phyloP scores from a whole-genome alignment of 2,113 vertebrate species.

The Xiphophorus maculatus region DNA sequence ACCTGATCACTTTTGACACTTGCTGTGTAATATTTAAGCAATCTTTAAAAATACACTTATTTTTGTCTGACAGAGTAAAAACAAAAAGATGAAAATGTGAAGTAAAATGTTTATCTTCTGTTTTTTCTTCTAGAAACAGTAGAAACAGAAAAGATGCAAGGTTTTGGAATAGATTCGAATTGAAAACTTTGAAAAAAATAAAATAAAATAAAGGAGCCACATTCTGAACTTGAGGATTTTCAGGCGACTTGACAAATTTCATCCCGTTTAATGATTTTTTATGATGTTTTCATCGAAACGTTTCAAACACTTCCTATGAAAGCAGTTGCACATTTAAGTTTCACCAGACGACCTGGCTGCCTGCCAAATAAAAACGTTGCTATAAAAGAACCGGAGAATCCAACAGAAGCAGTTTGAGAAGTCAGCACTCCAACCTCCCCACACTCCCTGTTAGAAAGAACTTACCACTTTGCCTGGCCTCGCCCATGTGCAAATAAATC shows the following conservation, averaged over 20 bases:
- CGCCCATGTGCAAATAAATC: slow-evolving; percentile 99
- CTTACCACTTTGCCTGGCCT: slow-evolving; percentile 99
- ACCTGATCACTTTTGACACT: no score
- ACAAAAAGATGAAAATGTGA: background rate
- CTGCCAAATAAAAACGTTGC: slow-evolving; percentile 19
- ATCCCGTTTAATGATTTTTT: no score
- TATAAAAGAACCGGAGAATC: no score
- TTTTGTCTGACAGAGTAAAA: background rate
- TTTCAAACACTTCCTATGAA: slow-evolving; percentile 13
- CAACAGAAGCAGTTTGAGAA: background rate
- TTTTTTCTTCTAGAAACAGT: background rate
- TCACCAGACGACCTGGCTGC: slow-evolving; percentile 36
- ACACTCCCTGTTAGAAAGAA: slow-evolving; percentile 78
- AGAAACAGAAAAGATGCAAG: background rate
- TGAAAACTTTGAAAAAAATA: background rate
- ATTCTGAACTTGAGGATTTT: background rate
- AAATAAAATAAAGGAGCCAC: slow-evolving; percentile 19
- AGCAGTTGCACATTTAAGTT: slow-evolving; percentile 38
- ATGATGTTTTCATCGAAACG: no score
- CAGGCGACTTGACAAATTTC: background rate
- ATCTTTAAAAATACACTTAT: background rate
- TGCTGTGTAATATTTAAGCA: background rate
- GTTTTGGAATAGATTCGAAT: no score
- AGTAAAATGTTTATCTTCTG: background rate
- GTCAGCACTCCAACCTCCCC: slow-evolving; percentile 28